phyloP scores from a whole-genome alignment of 1,140 invertebrate species.

The Drosophila elegans region DNA sequence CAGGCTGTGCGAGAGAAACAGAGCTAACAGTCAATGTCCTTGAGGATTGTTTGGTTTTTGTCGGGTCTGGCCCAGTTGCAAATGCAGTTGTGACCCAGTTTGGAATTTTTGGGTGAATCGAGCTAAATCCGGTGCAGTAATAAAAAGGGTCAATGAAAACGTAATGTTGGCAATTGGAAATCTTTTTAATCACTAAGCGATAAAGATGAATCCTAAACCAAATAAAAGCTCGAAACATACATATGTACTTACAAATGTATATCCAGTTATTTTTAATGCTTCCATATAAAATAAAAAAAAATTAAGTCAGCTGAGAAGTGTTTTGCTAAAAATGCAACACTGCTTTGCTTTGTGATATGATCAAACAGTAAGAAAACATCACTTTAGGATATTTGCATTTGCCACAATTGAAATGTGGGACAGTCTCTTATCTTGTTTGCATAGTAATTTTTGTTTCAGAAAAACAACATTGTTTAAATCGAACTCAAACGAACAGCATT shows the following conservation, averaged over 20 bases:
- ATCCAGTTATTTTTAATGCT: no score
- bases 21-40: slow-evolving; percentile 44
- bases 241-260: no score
- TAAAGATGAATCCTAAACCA: no score
- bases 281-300: no score
- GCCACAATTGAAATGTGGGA: not conserved
- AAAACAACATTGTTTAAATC: not conserved
- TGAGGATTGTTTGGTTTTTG: slow-evolving; percentile 23
- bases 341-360: not conserved
- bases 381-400: not conserved
- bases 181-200: no score
- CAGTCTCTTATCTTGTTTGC: slow-evolving; percentile 3
- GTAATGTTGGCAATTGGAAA: no score
- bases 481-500: not conserved
- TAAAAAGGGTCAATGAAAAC: not conserved
- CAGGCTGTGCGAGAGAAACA: slow-evolving; percentile 14
- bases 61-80: slow-evolving; percentile 2
- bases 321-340: not conserved
- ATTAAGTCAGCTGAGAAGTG: no score
- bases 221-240: no score
- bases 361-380: not conserved
- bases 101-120: slow-evolving; percentile 26
- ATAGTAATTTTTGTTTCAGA: not conserved
- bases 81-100: slow-evolving; percentile 35
- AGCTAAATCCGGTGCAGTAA: slow-evolving; percentile 11